Percentiles rank a stretch among this genome's conserved stretches.
phyloP scores from a whole-genome alignment of 2,888 invertebrate genomes.

The Andrena fulva region DNA sequence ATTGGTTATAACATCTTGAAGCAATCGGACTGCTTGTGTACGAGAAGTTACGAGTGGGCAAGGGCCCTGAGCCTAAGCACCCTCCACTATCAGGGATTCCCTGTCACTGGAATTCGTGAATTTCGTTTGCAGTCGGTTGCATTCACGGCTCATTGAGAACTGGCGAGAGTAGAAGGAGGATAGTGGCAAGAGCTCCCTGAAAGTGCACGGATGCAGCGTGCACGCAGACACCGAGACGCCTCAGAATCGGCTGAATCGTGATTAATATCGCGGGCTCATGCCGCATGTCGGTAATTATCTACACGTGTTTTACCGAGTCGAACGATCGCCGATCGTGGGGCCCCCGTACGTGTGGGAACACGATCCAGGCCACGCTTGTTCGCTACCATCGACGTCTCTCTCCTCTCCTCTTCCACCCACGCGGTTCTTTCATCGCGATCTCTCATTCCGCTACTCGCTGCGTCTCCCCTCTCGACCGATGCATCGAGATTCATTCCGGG shows the following conservation, averaged over 20 bases:
- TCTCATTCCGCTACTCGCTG: not conserved
- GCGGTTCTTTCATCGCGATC: slow-evolving; percentile 34
- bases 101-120: too few relatives aligned
- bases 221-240: slow-evolving; percentile 59
- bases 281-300: slow-evolving; percentile 79
- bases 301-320: slow-evolving; percentile 77
- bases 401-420: slow-evolving; percentile 45
- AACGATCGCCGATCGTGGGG: slow-evolving; percentile 65
- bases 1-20: not conserved
- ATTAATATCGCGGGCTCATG: slow-evolving; percentile 78
- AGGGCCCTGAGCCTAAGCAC: not conserved
- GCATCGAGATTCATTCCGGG: slow-evolving; percentile 22
- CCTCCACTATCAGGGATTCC: not conserved
- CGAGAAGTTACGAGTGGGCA: too few relatives aligned
- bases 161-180: not conserved
- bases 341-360: slow-evolving; percentile 75
- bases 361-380: slow-evolving; percentile 62
- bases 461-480: not conserved
- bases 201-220: slow-evolving; percentile 42
- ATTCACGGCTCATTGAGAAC: not conserved
- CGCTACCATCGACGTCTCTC: slow-evolving; percentile 59
- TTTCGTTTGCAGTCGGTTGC: too few relatives aligned
- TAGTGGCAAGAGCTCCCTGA: slow-evolving; percentile 11
- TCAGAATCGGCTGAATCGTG: slow-evolving; percentile 79
- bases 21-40: too few relatives aligned